Evolutionary conservation across 2,113 vertebrate genomes (phyloP), one percentile per base, ranked within the genome.

Genomic region (Pseudorasbora parva): DNA sequence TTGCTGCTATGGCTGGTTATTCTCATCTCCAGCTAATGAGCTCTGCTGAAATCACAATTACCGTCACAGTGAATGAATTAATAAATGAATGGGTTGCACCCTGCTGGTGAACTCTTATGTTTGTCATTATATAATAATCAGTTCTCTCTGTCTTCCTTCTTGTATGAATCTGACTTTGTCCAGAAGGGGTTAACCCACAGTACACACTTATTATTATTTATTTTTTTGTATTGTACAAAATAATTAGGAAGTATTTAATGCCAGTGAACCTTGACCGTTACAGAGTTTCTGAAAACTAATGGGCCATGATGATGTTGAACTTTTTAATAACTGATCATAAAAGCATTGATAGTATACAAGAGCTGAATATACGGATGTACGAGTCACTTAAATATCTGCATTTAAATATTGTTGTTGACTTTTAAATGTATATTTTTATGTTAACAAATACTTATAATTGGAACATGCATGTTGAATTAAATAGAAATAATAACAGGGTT

Each of bases 1-100:
- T 79, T 79, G 77, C 77, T 79, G 77, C 59, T 64, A 79, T 79
- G 77, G 77, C 77, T 79, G 77, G 59, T 49, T 79, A 79, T 79
- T 79, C 77, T 66, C 77, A 66, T 79, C 77, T 64, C 25, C 7
- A 66, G 77, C 59, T 79, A 79, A 79, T 79, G 77, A 79, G 77
- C 77, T 79, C 59, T 62, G 72, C 72, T 37, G 72, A 76, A 47
- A 76, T 83, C 57, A 79, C 59, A 79, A 79, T 79, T 79, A 79
- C 77, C 43, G 59, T 79, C 77, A 49, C 59, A 62, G 77, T 64
- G 77, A 66, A 79, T 49, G 43, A 79, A 79, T 79, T 66, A 66
- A 79, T 79, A 79, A 79, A 79, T 79, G 59, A 79, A 79, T 30
- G 77, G 77, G 77, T 78, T 79, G 77, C 77, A 64, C 59, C 59